Evolutionary conservation across 2,797 vertebrate genomes (phyloP), one percentile per base, ranked within the genome.

Genomic region (Xyrichtys novacula): DNA sequence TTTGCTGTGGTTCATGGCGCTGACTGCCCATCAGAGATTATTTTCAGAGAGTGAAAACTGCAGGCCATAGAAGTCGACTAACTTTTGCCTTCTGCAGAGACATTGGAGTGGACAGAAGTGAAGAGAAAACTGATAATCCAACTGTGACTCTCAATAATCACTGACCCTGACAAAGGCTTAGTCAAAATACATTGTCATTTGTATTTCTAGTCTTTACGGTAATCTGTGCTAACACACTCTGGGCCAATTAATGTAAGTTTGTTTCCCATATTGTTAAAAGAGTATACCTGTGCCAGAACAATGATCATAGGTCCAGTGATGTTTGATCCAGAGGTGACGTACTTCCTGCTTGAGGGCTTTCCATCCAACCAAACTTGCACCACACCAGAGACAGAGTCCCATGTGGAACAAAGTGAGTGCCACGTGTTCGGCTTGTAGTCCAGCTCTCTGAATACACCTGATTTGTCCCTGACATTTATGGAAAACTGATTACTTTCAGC

Each of bases 361-460:
- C 87, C 88, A 0, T 86, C 61, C 29, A 84, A 1, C 89, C 79
- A 85, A 7, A 93, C 75, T 40, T 84, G 83, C 0, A n/a, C 68
- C 7, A 83, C 22, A 5, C 82, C 87, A 0, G 25, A 78, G n/a
- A 9, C 1, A 0, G 81, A 84, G 14, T 89, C 79, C 90, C 91
- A 93, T 54, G 78, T 74, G 15, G 82, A 22, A 0, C 91, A 92
- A 15, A 85, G 23, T 1, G 85, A 79, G 73, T 78, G 85, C 90
- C 83, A 89, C 26, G 19, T 5, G 39, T 34, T 26, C 8, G 7
- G 0, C 7, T 14, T 57, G 80, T 63, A 0, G 0, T 15, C 11
- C 40, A 7, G 25, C 6, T 14, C 17, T 2, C 25, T n/a, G n/a
- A n/a, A n/a, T n/a, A n/a, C n/a, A n/a, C n/a, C n/a, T n/a, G n/a